Base-by-base conservation (phyloP, 2,113 vertebrate species). In the Sceloporus undulatus region DNA sequence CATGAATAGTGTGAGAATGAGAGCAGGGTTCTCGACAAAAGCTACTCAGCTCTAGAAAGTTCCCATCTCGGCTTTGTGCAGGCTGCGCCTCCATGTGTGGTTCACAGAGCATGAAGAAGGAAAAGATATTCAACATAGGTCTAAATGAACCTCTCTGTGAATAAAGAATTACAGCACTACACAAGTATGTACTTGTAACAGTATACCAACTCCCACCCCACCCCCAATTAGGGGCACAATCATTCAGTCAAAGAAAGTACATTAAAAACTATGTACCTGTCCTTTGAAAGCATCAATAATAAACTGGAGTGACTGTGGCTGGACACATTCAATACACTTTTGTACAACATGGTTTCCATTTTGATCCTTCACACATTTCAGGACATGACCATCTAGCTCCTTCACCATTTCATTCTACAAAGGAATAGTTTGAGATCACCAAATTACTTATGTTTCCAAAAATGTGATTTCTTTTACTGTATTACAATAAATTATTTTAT, bases 311-410 rank as follows among this genome's bases (percentile, higher is more conserved):
- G 98, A 98, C 95, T 99, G 98, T 4, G 98, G 98, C 79, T 99
- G 98, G 90, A 99, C 98, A 93, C 98, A 99, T 94, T 99, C 98
- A 4, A 99, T 99, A 86, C 98, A 99, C 92, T 99, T 99, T 90
- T 99, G 98, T n/a, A 99, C 98, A 85, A 99, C 98, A 1, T 99
- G 98, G 95, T 99, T 99, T 90, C 98, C 98, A 83, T 99, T 99
- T 96, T 99, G 98, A 96, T 99, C 98, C 95, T 99, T 99, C 90
- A 99, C 98, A 85, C 98, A 99, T 94, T 99, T 99, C 85, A 99
- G 96, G 82, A 99, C 98, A 40, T 99, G 98, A n/a, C 98, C 98
- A 87, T 99, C 98, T 84, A 99, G 92, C 92, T 99, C 98, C 40
- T 98, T 98, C 59, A 99, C 98, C 95, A 99, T 99, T 95, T 99